Evolutionary conservation across 1,140 invertebrate species (phyloP).

Genomic region (Zeugodacus cucurbitae): DNA sequence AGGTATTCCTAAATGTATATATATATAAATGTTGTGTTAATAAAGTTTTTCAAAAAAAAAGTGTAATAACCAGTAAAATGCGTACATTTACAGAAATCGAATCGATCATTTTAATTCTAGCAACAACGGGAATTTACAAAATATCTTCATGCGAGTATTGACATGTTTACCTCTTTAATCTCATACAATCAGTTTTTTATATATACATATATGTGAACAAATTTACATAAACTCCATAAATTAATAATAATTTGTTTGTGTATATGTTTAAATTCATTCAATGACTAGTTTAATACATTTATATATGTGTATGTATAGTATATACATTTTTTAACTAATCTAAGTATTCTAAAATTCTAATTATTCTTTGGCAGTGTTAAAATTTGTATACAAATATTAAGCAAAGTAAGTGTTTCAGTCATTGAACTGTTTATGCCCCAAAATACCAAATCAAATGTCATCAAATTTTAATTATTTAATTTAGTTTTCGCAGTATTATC

Average conservation of each 20-base stretch:
- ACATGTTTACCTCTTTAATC: too few relatives aligned
- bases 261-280: too few relatives aligned
- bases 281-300: neutral
- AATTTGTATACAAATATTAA: neutral
- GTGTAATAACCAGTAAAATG: neutral
- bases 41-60: neutral
- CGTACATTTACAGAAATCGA: neutral
- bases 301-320: neutral
- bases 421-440: neutral
- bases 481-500: neutral
- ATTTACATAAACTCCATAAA: too few relatives aligned
- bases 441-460: neutral
- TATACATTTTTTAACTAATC: neutral
- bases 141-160: too few relatives aligned
- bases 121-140: too few relatives aligned
- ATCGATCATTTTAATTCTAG: too few relatives aligned
- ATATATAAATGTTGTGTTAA: neutral
- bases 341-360: neutral
- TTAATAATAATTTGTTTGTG: too few relatives aligned
- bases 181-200: too few relatives aligned
- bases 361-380: conserved; percentile 38
- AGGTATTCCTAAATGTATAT: neutral
- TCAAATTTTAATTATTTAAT: neutral
- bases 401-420: neutral
- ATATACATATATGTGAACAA: too few relatives aligned